Conservation (phyloP, 2,888 invertebrate species). For the Lepidonotus clava region DNA sequence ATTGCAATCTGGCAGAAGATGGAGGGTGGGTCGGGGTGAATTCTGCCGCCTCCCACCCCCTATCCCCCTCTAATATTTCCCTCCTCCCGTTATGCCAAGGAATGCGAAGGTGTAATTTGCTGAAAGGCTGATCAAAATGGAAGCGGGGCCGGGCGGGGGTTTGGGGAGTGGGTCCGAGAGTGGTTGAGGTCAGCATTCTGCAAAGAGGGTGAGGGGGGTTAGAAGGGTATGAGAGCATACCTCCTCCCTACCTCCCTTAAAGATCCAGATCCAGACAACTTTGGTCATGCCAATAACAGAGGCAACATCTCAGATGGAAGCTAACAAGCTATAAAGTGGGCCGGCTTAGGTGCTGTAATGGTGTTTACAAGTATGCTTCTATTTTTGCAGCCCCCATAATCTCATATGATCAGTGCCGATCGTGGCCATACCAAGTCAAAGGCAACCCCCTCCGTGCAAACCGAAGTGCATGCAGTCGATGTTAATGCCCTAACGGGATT, state of each 20-base stretch:
- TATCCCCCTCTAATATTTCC: too few relatives aligned
- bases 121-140: background rate
- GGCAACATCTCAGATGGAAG: background rate
- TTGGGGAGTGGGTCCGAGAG: background rate
- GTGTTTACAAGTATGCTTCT: background rate
- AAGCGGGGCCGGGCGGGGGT: background rate
- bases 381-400: background rate
- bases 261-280: too few relatives aligned
- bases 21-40: background rate
- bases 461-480: too few relatives aligned
- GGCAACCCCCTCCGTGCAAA: too few relatives aligned
- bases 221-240: background rate
- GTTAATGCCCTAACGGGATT: too few relatives aligned
- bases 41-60: background rate
- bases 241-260: background rate
- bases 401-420: too few relatives aligned
- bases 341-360: background rate
- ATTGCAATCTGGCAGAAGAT: background rate
- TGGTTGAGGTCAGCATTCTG: too few relatives aligned
- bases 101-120: background rate
- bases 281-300: too few relatives aligned
- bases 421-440: too few relatives aligned
- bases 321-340: background rate
- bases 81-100: background rate
- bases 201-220: background rate